phyloP scores from a whole-genome alignment of 2,797 vertebrate species.

The Scarus forsteni region DNA sequence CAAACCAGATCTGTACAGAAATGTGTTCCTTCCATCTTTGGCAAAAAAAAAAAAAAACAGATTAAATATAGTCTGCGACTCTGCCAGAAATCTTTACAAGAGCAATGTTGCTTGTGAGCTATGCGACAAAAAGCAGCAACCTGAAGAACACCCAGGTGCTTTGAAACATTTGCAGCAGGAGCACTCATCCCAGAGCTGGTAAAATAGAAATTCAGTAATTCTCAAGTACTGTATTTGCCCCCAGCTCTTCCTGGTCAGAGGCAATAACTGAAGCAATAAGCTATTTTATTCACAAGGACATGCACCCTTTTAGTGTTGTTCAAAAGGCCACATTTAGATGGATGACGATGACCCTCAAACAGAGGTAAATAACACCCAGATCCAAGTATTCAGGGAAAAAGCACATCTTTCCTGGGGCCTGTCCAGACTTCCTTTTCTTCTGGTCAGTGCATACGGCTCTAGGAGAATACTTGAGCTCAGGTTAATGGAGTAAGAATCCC shows the following conservation, averaged over 20 bases:
- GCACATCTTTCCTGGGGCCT: slow-evolving; percentile 1
- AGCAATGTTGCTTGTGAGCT: background rate
- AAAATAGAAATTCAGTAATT: slow-evolving; percentile 9
- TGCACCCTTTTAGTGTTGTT: slow-evolving; percentile 27
- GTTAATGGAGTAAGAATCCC: too few species aligned
- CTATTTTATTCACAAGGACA: slow-evolving; percentile 54
- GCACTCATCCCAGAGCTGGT: background rate
- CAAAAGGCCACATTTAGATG: slow-evolving; percentile 34
- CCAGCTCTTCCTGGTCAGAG: slow-evolving; percentile 29
- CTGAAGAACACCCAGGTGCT: background rate
- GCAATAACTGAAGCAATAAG: slow-evolving; percentile 40
- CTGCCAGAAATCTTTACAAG: background rate
- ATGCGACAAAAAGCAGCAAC: slow-evolving; percentile 6
- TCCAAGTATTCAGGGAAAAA: slow-evolving; percentile 22
- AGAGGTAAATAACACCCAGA: slow-evolving; percentile 4
- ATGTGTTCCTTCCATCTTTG: background rate
- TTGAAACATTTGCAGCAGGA: slow-evolving; percentile 5
- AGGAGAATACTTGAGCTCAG: background rate
- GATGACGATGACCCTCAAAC: slow-evolving; percentile 36
- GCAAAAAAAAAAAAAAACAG: background rate
- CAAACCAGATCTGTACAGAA: background rate
- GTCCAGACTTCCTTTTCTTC: slow-evolving; percentile 2
- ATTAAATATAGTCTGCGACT: background rate
- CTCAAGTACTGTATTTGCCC: slow-evolving; percentile 14
- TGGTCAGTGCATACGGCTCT: slow-evolving; percentile 5